Evolutionary conservation across 2,113 vertebrate genomes (phyloP).

Genomic region (Pelusios castaneus): DNA sequence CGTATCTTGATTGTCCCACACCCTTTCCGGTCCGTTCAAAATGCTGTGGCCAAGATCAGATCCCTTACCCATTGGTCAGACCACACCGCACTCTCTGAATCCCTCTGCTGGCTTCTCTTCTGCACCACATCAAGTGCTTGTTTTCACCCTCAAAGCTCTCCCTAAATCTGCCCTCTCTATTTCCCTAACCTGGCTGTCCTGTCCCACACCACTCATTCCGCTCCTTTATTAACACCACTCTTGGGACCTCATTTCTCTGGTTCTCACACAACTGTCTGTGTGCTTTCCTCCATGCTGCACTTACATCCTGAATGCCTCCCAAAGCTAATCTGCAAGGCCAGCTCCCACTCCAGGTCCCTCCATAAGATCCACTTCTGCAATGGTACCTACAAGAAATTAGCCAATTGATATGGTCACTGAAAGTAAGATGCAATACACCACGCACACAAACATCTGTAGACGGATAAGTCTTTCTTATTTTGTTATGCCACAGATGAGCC

Average conservation of each 20-base stretch:
- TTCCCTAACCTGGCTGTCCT: neutral
- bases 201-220: neutral
- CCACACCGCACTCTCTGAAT: rapidly evolving
- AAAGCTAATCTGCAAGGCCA: neutral
- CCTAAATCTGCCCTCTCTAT: neutral
- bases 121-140: neutral
- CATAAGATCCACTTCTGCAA: neutral
- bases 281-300: neutral
- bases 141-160: neutral
- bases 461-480: neutral
- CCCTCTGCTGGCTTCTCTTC: neutral
- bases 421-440: neutral
- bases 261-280: neutral
- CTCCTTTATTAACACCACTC: neutral
- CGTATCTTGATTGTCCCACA: rapidly evolving
- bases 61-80: too few species aligned
- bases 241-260: neutral
- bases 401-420: neutral
- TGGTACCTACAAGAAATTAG: neutral
- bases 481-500: neutral
- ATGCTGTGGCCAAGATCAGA: neutral
- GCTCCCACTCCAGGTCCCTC: too few species aligned
- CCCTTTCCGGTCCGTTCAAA: neutral
- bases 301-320: neutral
- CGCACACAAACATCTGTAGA: neutral